Evolutionary conservation across 2,888 invertebrate species (phyloP).

Genomic region (Xanthorhoe designata): DNA sequence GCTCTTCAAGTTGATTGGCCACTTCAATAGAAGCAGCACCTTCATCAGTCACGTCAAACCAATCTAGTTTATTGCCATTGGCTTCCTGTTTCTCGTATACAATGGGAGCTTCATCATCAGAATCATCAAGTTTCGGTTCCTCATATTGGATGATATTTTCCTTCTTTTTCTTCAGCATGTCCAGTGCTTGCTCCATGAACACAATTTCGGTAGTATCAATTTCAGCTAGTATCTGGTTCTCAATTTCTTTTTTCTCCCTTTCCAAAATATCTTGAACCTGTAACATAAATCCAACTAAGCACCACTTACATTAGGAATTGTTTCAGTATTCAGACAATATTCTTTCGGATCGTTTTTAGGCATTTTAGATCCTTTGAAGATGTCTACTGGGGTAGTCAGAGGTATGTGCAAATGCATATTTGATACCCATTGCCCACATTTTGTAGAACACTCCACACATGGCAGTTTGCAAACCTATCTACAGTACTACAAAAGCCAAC

Average conservation of each 20-base stretch:
- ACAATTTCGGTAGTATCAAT: constrained; percentile 92
- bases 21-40: constrained; percentile 68
- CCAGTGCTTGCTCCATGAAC: constrained; percentile 94
- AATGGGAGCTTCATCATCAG: constrained; percentile 55
- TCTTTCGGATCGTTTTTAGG: no score
- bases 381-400: no score
- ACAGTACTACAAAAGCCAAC: no score
- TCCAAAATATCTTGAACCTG: constrained; percentile 90
- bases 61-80: constrained; percentile 69
- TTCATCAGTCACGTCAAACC: constrained; percentile 75
- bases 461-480: no score
- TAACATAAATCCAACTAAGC: constrained; percentile 33
- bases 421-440: no score
- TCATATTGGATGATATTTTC: constrained; percentile 61
- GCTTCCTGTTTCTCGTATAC: constrained; percentile 67
- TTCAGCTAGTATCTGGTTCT: constrained; percentile 87
- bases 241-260: constrained; percentile 89
- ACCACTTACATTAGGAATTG: no score
- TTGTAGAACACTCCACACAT: no score
- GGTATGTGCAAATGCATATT: no score
- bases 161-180: constrained; percentile 86
- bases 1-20: constrained; percentile 59
- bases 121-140: constrained; percentile 47
- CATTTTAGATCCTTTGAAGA: no score
- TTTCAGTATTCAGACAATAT: no score